phyloP scores from a whole-genome alignment of 2,797 vertebrate genomes.

The Smutsia temminckii region DNA sequence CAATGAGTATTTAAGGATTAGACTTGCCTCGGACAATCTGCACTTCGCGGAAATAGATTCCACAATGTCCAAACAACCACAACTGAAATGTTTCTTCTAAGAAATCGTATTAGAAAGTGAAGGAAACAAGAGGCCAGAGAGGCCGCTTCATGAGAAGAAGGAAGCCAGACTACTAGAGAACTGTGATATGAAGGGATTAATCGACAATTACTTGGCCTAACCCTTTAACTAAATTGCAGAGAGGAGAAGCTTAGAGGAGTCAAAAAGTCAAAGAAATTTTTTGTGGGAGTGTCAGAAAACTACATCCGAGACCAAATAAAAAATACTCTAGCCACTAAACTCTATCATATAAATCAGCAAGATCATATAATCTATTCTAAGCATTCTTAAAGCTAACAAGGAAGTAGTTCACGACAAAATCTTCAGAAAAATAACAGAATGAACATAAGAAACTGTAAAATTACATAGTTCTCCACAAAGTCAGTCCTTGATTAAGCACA shows the following conservation, averaged over 20 bases:
- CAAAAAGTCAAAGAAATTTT: background rate
- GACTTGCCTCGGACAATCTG: slow-evolving; percentile 1
- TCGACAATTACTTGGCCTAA: slow-evolving; percentile 25
- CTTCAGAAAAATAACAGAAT: slow-evolving; percentile 28
- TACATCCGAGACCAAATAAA: slow-evolving; percentile 18
- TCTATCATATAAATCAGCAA: slow-evolving; percentile 33
- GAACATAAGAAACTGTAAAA: slow-evolving; percentile 7
- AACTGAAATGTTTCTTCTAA: slow-evolving; percentile 45
- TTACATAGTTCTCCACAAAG: slow-evolving; percentile 7
- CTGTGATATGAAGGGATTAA: slow-evolving; percentile 43
- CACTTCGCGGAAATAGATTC: slow-evolving; percentile 44
- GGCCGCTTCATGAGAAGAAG: slow-evolving; percentile 20
- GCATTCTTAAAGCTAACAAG: slow-evolving; percentile 32
- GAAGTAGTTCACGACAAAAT: slow-evolving; percentile 1
- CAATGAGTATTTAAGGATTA: slow-evolving; percentile 50
- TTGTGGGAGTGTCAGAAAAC: slow-evolving; percentile 6
- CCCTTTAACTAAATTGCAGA: slow-evolving; percentile 28
- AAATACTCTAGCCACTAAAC: background rate
- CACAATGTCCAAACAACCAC: background rate
- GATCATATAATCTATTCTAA: slow-evolving; percentile 26
- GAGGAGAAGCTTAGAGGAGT: background rate
- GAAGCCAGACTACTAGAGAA: background rate
- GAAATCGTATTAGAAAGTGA: slow-evolving; percentile 45
- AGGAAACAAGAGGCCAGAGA: background rate
- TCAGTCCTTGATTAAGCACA: slow-evolving; percentile 49